phyloP scores from a whole-genome alignment of 1,140 invertebrate species.

The Myzus persicae region DNA sequence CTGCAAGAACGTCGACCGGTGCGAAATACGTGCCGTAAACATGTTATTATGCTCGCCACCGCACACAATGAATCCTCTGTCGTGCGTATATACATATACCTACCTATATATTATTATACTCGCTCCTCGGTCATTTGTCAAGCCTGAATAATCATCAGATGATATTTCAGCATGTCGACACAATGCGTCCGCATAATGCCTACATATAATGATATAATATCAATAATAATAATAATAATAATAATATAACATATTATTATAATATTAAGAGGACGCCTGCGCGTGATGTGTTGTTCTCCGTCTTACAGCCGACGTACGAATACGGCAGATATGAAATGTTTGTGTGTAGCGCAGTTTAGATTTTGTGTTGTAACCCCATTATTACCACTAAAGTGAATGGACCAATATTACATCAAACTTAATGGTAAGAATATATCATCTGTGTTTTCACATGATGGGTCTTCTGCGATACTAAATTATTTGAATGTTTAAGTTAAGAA shows the following conservation, averaged over 20 bases:
- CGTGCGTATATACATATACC: not conserved
- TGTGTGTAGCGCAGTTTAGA: not conserved
- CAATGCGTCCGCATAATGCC: not conserved
- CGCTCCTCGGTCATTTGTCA: not conserved
- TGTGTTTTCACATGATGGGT: not conserved
- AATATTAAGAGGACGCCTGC: not conserved
- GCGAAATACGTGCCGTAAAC: constrained; percentile 1
- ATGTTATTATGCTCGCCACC: constrained; percentile 14
- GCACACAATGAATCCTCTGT: not conserved
- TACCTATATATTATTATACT: not conserved
- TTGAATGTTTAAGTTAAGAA: not conserved
- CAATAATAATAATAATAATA: not conserved
- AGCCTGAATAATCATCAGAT: constrained; percentile 2
- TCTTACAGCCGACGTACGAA: not conserved
- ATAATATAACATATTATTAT: not conserved
- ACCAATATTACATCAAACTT: not conserved
- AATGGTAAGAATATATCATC: not conserved
- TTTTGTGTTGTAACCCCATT: not conserved
- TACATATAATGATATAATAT: not conserved
- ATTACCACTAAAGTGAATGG: not conserved
- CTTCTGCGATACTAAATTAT: not conserved
- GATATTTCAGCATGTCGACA: not conserved
- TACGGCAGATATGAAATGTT: not conserved
- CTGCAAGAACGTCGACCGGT: not conserved
- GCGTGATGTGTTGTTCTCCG: not conserved